Evolutionary conservation across 1,140 invertebrate genomes (phyloP).

Genomic region (Atta colombica): DNA sequence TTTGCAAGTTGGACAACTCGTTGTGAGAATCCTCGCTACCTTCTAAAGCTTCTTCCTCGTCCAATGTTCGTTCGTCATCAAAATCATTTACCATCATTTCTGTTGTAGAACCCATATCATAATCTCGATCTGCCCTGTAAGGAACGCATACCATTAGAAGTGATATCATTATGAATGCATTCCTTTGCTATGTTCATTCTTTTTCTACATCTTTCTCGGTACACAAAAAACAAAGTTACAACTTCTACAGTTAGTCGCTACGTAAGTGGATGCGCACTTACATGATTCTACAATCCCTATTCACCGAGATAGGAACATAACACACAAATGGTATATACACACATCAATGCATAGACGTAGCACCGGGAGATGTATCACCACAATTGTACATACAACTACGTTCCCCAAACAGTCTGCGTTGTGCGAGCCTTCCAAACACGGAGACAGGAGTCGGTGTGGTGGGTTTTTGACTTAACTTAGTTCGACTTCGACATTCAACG

Average conservation of each 20-base stretch:
- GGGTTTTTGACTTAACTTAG: neutral
- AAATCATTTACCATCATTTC: constrained; percentile 98
- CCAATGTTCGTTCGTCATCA: constrained; percentile 97
- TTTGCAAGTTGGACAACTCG: constrained; percentile 95
- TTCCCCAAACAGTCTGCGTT: constrained; percentile 8
- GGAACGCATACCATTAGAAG: neutral
- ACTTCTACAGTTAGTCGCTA: constrained; percentile 16
- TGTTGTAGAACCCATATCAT: constrained; percentile 90
- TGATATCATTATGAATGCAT: neutral
- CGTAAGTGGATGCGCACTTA: constrained; percentile 70
- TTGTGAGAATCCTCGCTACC: constrained; percentile 94
- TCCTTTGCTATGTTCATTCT: neutral
- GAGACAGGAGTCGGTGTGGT: neutral
- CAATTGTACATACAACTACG: constrained; percentile 21
- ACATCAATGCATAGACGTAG: constrained; percentile 27
- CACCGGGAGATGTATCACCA: constrained; percentile 42
- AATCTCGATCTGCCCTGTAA: constrained; percentile 85
- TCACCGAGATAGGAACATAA: constrained; percentile 74
- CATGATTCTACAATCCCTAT: constrained; percentile 77
- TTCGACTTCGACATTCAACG: constrained; percentile 17
- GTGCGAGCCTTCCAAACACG: neutral
- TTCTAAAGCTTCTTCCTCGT: constrained; percentile 98
- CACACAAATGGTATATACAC: constrained; percentile 70
- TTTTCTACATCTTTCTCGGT: neutral
- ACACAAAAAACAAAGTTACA: neutral